Conservation (phyloP, 2,113 vertebrate genomes). For the Lontra canadensis region DNA sequence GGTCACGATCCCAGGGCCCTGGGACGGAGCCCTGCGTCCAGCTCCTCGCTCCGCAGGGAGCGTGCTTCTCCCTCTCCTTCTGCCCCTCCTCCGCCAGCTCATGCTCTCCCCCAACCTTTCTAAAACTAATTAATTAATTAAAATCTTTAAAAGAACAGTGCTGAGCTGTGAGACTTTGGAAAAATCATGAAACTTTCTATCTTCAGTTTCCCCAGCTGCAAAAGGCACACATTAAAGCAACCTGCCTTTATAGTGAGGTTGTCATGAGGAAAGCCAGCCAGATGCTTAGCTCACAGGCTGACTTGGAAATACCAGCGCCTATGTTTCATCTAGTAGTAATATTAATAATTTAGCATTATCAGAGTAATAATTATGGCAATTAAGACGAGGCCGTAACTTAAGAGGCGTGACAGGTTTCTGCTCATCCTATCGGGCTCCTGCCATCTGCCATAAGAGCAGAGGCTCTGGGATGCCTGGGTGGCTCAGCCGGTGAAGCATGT, state of each 20-base stretch:
- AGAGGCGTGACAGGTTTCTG: background rate
- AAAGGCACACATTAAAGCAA: background rate
- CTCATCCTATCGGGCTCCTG: background rate
- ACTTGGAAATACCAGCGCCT: background rate
- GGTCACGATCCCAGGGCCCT: background rate
- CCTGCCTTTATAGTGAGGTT: rapidly evolving
- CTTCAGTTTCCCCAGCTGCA: background rate
- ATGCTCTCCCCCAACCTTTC: background rate
- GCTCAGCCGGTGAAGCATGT: no score
- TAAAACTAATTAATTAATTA: background rate
- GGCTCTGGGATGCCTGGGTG: no score
- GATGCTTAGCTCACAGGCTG: background rate
- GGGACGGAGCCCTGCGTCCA: background rate
- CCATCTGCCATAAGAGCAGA: background rate
- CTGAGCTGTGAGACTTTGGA: background rate
- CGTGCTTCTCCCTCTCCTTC: background rate
- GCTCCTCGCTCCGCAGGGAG: background rate
- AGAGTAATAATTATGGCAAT: background rate
- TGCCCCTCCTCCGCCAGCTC: background rate
- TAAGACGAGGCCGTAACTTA: background rate
- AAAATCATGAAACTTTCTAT: background rate
- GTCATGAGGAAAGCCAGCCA: background rate
- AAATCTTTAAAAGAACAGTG: background rate
- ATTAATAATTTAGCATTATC: background rate
- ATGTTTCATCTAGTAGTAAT: background rate